Base-by-base conservation (phyloP, 2,797 vertebrate genomes). In the Catamblyrhynchus diadema region DNA sequence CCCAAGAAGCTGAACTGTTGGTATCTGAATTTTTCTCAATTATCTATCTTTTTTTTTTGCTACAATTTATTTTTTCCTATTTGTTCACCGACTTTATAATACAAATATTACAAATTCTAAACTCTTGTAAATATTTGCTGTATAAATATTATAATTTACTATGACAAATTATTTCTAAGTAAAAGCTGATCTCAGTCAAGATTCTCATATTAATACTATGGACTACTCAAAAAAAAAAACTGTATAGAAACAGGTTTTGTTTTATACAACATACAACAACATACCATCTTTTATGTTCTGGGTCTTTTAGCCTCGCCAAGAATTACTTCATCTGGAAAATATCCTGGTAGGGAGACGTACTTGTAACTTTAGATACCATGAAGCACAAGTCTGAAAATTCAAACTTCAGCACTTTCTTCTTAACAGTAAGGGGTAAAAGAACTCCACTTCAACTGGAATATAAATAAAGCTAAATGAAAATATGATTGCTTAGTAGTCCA, bases 271-370 rank as follows among this genome's bases (percentile, higher is more conserved):
- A 51, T 50, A 81, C 62, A 77, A 82, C 45, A 81, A 78, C 42
- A 54, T 59, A 75, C 66, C 77, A 87, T 84, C 91, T 96, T 92
- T 95, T 95, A 95, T 89, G 59, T 94, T 93, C 75, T 75, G 79
- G 81, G 70, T 74, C 60, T 95, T 90, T 67, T 39, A 81, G 42
- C 61, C 65, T 84, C 1, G 71, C 94, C 95, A 97, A 95, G 62
- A 75, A 41, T 96, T 94, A 97, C 84, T 97, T 97, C 95, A 97
- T 84, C 33, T 95, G 92, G 96, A 97, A 97, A 97, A 61, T 71
- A 97, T 95, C 86, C 78, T 42, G 45, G 88, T 65, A 74, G 48
- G 35, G 73, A 90, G 70, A 83, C 0, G 1, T 80, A 80, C 85
- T 93, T 82, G 67, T 79, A 94, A 92, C 66, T 86, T 83, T 57